Evolutionary conservation across 2,113 vertebrate species (phyloP).

Genomic region (Pogona vitticeps): DNA sequence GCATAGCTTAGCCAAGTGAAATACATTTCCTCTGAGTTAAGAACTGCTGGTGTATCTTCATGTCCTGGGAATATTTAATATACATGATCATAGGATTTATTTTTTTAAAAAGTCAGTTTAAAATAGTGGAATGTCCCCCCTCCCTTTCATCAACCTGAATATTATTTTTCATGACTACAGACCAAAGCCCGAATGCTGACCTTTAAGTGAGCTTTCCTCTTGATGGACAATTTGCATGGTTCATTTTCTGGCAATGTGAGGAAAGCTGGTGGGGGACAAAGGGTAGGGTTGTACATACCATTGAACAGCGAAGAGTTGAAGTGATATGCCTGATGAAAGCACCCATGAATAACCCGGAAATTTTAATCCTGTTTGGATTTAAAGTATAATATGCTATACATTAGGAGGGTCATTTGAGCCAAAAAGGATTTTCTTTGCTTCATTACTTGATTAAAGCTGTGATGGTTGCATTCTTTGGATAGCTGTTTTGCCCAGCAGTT

Average conservation of each 20-base stretch:
- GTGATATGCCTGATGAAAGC: conserved; percentile 68
- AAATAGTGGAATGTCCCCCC: conserved; percentile 4
- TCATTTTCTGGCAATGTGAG: conserved; percentile 57
- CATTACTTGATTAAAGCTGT: conserved; percentile 53
- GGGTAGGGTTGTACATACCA: conserved; percentile 52
- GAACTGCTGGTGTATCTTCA: conserved; percentile 62
- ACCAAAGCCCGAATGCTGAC: conserved; percentile 51
- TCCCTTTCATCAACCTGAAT: conserved; percentile 30
- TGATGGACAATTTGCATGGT: conserved; percentile 59
- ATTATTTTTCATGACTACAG: conserved; percentile 35
- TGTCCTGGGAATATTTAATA: conserved; percentile 74
- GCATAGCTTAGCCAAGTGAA: conserved; percentile 57
- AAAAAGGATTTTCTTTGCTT: conserved; percentile 60
- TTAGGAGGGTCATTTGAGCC: conserved; percentile 57
- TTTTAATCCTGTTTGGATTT: conserved; percentile 63
- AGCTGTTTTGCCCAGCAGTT: conserved; percentile 45
- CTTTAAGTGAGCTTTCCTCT: conserved; percentile 51
- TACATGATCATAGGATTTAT: conserved; percentile 12
- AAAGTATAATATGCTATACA: conserved; percentile 57
- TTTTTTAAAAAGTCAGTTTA: conserved; percentile 4
- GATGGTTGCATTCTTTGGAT: conserved; percentile 53
- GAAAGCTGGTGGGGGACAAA: conserved; percentile 38
- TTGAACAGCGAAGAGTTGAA: conserved; percentile 72
- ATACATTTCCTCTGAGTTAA: conserved; percentile 66
- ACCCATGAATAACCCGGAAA: conserved; percentile 50